phyloP scores from a whole-genome alignment of 2,888 invertebrate species.

The Ferrisia virgata region DNA sequence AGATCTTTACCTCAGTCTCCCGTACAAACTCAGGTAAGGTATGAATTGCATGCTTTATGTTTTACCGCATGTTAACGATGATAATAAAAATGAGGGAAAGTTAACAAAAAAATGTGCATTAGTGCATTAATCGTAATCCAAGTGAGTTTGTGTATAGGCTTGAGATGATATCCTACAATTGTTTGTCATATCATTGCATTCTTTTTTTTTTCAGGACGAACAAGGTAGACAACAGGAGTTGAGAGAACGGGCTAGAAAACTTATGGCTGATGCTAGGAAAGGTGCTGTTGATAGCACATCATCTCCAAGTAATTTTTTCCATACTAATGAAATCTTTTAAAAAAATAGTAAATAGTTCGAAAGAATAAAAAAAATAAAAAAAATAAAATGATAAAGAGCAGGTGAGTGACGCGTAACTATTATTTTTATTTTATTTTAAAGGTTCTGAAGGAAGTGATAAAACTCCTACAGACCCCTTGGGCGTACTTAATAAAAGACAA shows the following conservation, averaged over 20 bases:
- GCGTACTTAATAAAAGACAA: neutral
- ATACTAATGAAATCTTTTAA: neutral
- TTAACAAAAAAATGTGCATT: neutral
- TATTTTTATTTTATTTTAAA: neutral
- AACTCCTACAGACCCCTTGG: neutral
- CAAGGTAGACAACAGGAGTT: conserved; percentile 77
- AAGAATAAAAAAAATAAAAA: neutral
- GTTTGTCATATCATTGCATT: too few species aligned
- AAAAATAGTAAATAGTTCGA: neutral
- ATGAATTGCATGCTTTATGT: neutral
- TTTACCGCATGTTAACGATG: neutral
- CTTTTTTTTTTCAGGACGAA: neutral
- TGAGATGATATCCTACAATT: too few species aligned
- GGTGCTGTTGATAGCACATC: conserved; percentile 56
- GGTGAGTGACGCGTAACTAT: too few species aligned
- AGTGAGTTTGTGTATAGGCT: too few species aligned
- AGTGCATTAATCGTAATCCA: neutral
- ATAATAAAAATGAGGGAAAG: neutral
- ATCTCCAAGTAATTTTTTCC: conserved; percentile 46
- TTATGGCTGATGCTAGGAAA: conserved; percentile 82
- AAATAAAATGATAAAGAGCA: too few species aligned
- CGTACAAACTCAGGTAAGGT: conserved; percentile 46
- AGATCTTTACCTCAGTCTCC: conserved; percentile 49
- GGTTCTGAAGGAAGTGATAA: conserved; percentile 2
- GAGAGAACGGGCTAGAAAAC: conserved; percentile 80